Percentiles rank a stretch among this genome's conserved stretches.
Conservation (phyloP, 2,888 invertebrate species). For the Spodoptera littoralis region DNA sequence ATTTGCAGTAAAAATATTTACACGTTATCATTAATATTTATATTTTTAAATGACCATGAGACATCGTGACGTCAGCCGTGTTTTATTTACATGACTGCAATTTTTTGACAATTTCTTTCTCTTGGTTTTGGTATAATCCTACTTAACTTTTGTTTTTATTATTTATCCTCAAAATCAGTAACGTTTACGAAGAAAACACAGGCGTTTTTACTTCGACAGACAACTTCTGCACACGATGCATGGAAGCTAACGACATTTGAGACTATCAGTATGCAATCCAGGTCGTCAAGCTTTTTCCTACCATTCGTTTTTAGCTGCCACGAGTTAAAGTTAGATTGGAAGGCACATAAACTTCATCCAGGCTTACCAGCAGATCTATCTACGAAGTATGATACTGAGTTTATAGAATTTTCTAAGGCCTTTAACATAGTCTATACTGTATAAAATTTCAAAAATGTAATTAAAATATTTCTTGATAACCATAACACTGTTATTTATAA, state of each 20-base stretch:
- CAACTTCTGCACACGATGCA: background rate
- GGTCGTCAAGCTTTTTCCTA: constrained; percentile 34
- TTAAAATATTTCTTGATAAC: constrained; percentile 25
- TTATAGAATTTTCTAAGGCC: no score
- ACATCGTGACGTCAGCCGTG: no score
- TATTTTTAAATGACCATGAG: no score
- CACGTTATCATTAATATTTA: no score
- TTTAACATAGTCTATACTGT: no score
- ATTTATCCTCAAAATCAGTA: background rate
- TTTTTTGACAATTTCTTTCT: no score
- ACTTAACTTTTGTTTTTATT: no score
- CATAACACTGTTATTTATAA: constrained; percentile 38
- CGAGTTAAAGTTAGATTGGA: constrained; percentile 27
- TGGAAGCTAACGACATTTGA: constrained; percentile 31
- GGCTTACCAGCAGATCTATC: background rate
- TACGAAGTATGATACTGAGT: background rate
- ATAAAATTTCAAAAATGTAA: no score
- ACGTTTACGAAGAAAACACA: background rate
- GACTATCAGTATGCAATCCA: constrained; percentile 40
- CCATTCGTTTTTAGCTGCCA: constrained; percentile 24
- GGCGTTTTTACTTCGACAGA: background rate
- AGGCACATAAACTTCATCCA: constrained; percentile 2
- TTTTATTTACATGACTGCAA: no score
- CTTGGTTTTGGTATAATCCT: no score
- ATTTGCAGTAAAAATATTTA: no score